phyloP scores from a whole-genome alignment of 2,113 vertebrate species.

The Daboia siamensis region DNA sequence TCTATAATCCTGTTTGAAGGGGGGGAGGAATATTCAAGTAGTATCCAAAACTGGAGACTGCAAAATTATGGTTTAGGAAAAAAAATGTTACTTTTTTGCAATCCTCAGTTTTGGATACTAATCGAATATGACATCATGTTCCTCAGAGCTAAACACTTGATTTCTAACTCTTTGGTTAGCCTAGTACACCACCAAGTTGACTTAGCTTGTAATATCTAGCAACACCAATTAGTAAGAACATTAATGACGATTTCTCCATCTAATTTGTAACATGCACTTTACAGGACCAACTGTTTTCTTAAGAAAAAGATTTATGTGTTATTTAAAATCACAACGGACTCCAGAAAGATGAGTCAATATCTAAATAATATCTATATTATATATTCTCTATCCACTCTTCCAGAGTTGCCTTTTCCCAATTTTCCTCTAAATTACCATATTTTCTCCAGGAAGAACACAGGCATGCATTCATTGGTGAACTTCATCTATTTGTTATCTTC shows the following conservation, averaged over 20 bases:
- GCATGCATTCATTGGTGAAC: slow-evolving; percentile 61
- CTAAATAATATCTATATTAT: slow-evolving; percentile 57
- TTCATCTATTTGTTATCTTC: slow-evolving; percentile 64
- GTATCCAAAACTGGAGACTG: slow-evolving; percentile 16
- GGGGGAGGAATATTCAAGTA: slow-evolving; percentile 48
- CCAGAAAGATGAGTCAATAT: slow-evolving; percentile 49
- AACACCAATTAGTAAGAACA: slow-evolving; percentile 49
- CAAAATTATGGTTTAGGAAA: slow-evolving; percentile 23
- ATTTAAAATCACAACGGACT: slow-evolving; percentile 59
- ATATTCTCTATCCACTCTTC: slow-evolving; percentile 44
- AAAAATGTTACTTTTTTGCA: background rate
- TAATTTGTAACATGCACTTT: slow-evolving; percentile 43
- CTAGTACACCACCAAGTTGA: slow-evolving; percentile 28
- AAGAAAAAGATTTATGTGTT: slow-evolving; percentile 58
- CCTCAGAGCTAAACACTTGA: slow-evolving; percentile 53
- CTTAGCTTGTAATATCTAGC: slow-evolving; percentile 7
- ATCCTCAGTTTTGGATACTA: slow-evolving; percentile 32
- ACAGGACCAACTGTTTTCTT: slow-evolving; percentile 53
- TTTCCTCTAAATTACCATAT: slow-evolving; percentile 65
- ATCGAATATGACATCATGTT: slow-evolving; percentile 54
- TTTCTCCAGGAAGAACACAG: slow-evolving; percentile 65
- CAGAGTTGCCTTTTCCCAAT: slow-evolving; percentile 67
- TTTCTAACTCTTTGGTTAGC: slow-evolving; percentile 38
- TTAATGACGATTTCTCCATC: slow-evolving; percentile 49
- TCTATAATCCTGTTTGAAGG: slow-evolving; percentile 34